Conservation (phyloP, 1,140 invertebrate species). For the Drosophila trapezifrons region DNA sequence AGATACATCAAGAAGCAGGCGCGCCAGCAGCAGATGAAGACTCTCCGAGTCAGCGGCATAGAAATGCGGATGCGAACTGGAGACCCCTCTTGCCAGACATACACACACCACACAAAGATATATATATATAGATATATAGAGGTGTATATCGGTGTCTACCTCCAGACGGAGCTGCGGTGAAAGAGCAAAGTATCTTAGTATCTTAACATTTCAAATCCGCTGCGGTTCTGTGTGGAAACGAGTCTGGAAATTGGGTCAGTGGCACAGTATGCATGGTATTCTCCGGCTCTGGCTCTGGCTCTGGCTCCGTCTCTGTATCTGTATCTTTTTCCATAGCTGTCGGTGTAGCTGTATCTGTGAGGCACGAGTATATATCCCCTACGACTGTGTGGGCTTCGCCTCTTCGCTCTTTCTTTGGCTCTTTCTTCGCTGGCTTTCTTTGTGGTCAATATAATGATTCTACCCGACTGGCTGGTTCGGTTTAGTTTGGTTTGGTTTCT, state of each 20-base stretch:
- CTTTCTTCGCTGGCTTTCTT: slow-evolving; percentile 76
- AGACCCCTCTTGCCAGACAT: slow-evolving; percentile 43
- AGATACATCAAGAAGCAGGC: slow-evolving; percentile 65
- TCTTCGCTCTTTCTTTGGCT: slow-evolving; percentile 52
- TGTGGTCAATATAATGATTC: slow-evolving; percentile 80
- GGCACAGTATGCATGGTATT: slow-evolving; percentile 82
- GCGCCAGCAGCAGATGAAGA: slow-evolving; percentile 56
- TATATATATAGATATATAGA: slow-evolving; percentile 10
- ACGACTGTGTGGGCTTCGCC: slow-evolving; percentile 45
- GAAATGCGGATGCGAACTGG: slow-evolving; percentile 77
- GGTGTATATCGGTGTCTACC: slow-evolving; percentile 49
- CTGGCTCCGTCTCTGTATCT: slow-evolving; percentile 50
- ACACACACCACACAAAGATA: slow-evolving; percentile 26
- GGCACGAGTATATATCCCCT: slow-evolving; percentile 35
- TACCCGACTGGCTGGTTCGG: slow-evolving; percentile 46
- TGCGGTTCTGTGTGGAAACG: slow-evolving; percentile 63
- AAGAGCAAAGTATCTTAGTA: slow-evolving; percentile 79
- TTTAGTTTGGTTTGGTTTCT: slow-evolving; percentile 32
- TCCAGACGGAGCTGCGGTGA: slow-evolving; percentile 66
- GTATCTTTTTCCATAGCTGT: slow-evolving; percentile 46
- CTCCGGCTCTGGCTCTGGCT: slow-evolving; percentile 49
- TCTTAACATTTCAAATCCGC: slow-evolving; percentile 77
- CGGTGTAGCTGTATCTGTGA: slow-evolving; percentile 33
- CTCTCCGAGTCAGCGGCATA: slow-evolving; percentile 57
- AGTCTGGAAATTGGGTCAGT: slow-evolving; percentile 83